A percentile compares a stretch with the other conserved stretches of the same genome.
Evolutionary conservation across 2,888 invertebrate genomes (phyloP).

Genomic region (Ophonus ardosiacus): DNA sequence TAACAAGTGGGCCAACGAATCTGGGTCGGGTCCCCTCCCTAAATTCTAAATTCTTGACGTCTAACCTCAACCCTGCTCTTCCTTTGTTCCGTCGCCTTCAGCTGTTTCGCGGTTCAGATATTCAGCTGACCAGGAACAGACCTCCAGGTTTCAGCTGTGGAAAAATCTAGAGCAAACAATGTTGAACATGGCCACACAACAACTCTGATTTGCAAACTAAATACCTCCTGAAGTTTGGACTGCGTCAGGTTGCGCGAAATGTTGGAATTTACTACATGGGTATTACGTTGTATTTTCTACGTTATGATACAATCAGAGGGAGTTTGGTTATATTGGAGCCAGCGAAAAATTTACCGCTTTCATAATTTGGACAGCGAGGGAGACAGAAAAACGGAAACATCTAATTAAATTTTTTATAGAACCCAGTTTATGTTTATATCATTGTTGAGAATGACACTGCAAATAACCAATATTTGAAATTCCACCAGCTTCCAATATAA

Average conservation of each 20-base stretch:
- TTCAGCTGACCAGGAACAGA: not conserved
- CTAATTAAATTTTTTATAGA: not conserved
- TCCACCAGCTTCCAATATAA: too few species aligned
- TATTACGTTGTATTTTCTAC: not conserved
- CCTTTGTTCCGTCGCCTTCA: not conserved
- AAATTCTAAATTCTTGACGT: too few species aligned
- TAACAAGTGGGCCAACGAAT: too few species aligned
- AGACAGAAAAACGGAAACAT: not conserved
- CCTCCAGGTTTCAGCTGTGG: not conserved
- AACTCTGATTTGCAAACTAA: constrained; percentile 35
- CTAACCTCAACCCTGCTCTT: not conserved
- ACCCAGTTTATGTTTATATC: too few species aligned
- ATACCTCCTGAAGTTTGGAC: constrained; percentile 31
- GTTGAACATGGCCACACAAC: constrained; percentile 16
- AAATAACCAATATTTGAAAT: too few species aligned
- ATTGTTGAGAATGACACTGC: too few species aligned
- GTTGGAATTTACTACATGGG: not conserved
- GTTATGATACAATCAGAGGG: not conserved
- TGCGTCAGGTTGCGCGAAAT: constrained; percentile 24
- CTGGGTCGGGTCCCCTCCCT: too few species aligned
- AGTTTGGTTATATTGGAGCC: not conserved
- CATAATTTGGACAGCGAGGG: not conserved
- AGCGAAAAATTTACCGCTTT: not conserved
- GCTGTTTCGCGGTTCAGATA: not conserved
- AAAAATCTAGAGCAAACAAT: constrained; percentile 23